Base-by-base conservation (phyloP, 2,888 invertebrate species). In the Brachylomia viminalis region DNA sequence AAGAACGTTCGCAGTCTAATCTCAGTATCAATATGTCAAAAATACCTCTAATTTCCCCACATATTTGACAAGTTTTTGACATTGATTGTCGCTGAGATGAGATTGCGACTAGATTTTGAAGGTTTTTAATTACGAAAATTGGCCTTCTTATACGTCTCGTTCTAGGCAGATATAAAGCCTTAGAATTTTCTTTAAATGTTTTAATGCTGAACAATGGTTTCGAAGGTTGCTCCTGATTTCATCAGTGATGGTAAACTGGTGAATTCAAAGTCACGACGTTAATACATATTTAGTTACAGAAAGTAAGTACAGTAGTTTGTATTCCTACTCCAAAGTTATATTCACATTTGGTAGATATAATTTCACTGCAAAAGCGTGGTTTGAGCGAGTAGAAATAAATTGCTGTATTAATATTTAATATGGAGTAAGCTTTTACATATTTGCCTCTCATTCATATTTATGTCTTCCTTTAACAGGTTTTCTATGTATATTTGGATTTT, bases 401-500 rank as follows among this genome's bases (percentile, higher is more conserved):
- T 65, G 56, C 80, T 56, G 30, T 72, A 49, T 64, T 23, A n/a
- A 56, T 77, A 77, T 80, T 72, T 56, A 72, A 45, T 62, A 72
- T 20, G 23, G n/a, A 56, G 27, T 49, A 52, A 69, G 45, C 30
- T 72, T 15, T 42, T 56, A 64, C 30, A 49, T 72, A 47, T 49
- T 80, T 77, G 2, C 54, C 30, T 62, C 20, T 17, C 2, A 49
- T 74, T 58, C 38, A n/a, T 52, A 64, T 52, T 80, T 56, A 58
- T 64, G 52, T 65, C 33, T 47, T 17, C 15, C 7, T 75, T 38
- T 54, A 65, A 75, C 38, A 56, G 20, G 23, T 30, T 77, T 77
- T 47, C 17, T 65, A 30, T 47, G 56, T 81, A 52, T 69, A 59
- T 82, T 82, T 82, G 8, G 45, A 77, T 82, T 77, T 77, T 38